Evolutionary conservation across 1,140 invertebrate genomes (phyloP), one percentile per base, ranked within the genome.

Genomic region (Zophobas morio): DNA sequence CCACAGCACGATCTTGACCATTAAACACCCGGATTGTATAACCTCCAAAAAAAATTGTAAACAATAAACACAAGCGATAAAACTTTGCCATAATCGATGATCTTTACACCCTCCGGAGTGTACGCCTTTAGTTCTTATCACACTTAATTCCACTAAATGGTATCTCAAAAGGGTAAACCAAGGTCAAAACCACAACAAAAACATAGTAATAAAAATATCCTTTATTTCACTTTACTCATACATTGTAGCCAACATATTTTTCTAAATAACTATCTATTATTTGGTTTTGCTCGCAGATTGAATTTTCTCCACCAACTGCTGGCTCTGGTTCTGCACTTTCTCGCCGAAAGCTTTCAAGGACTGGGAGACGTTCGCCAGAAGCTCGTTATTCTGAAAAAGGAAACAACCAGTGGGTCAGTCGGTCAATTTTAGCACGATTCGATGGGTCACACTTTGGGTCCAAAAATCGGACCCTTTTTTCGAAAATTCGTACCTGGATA

Each of bases 241-340:
- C 49, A 51, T 51, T 46, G 8, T 42, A 40, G 46, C 46, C 46
- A 66, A 37, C 40, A 66, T 42, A 66, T 66, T 32, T n/a, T n/a
- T n/a, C n/a, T n/a, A n/a, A n/a, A n/a, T n/a, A n/a, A n/a, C n/a
- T n/a, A n/a, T 66, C 37, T 37, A 66, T n/a, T 66, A 66, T 2
- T 77, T 72, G 33, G 70, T 70, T 76, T 71, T 74, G 8, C 63
- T 49, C 8, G 35, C 39, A 33, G 75, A 53, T 34, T 81, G 76
- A 37, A 82, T 70, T 70, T 82, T 82, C 34, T 81, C 66, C 0
- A 79, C 36, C 1, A 81, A 53, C 54, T 81, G 78, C 72, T 81
- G 54, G 1, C 81, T 76, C 56, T 79, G 74, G n/a, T 74, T 36
- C 47, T 83, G 77, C 4, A 83, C 54, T 34, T 70, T 80, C 37